Evolutionary conservation across 2,113 vertebrate species (phyloP), one percentile per base, ranked within the genome.

Genomic region (Ammodytes marinus): DNA sequence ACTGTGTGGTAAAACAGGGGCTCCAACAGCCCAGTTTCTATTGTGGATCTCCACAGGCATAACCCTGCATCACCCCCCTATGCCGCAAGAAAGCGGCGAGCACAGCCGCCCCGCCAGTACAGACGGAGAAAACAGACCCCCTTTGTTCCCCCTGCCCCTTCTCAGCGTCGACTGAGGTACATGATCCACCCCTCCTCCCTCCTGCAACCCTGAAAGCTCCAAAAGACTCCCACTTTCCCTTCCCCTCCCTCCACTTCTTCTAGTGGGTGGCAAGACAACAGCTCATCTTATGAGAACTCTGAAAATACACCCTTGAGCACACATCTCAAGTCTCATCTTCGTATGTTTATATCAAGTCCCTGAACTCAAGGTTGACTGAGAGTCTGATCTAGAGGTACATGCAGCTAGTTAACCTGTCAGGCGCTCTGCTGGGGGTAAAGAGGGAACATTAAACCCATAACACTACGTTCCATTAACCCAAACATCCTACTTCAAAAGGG

Each of bases 81-180:
- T 92, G 93, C 95, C 82, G 85, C 94, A 95, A 96, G 96, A 97
- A 97, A 96, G 95, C 95, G 95, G 95, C 94, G 90, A 95, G 96
- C 96, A 97, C 97, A 97, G 97, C 95, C 95, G 95, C 95, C 95
- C 96, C 95, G 94, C 95, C 96, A 97, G 95, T 95, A 95, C 93
- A 96, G 96, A 96, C 95, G 95, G 93, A 77, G 95, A 95, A 96
- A 97, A 98, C 97, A 99, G 97, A 96, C 95, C 93, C 94, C 93
- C 96, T 97, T 98, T 99, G 97, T 99, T 96, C 95, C 86, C 92
- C 87, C 90, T 93, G 92, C 94, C 92, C 94, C 93, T 95, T 88
- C 88, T 95, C 95, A 95, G 96, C 95, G 92, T 96, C 92, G 92
- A 95, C 93, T 94, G 96, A 97, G 95, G 96, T 97, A 94, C 95